phyloP scores from a whole-genome alignment of 2,888 invertebrate genomes.

The Loripinus fragilis region DNA sequence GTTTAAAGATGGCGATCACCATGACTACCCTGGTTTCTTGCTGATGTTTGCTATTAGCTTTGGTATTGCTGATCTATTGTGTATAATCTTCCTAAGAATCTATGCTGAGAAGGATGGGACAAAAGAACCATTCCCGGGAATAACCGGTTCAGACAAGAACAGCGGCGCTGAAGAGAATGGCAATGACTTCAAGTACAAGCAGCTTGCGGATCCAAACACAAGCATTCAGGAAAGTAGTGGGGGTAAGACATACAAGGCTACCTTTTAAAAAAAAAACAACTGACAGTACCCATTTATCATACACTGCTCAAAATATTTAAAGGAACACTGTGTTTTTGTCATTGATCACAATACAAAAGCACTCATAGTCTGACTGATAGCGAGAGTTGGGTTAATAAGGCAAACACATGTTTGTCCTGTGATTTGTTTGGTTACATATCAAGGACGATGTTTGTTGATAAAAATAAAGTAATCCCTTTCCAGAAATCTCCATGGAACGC shows the following conservation, averaged over 20 bases:
- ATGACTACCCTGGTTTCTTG: slow-evolving; percentile 64
- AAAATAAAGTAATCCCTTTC: too few relatives aligned
- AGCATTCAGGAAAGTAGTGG: neutral
- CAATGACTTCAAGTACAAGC: neutral
- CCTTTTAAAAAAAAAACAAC: too few relatives aligned
- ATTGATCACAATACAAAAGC: too few relatives aligned
- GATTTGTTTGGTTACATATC: too few relatives aligned
- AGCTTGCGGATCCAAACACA: neutral
- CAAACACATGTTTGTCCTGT: too few relatives aligned
- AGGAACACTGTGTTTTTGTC: too few relatives aligned
- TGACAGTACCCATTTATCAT: too few relatives aligned
- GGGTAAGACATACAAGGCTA: neutral
- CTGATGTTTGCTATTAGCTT: slow-evolving; percentile 61
- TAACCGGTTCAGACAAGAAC: neutral
- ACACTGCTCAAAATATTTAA: too few relatives aligned
- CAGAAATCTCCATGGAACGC: too few relatives aligned
- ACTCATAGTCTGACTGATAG: too few relatives aligned
- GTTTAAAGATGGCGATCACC: slow-evolving; percentile 52
- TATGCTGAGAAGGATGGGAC: slow-evolving; percentile 18
- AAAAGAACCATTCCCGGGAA: neutral
- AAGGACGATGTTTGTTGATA: too few relatives aligned
- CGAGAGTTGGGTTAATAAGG: too few relatives aligned
- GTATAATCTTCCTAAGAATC: slow-evolving; percentile 57
- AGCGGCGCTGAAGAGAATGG: neutral
- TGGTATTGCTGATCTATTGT: slow-evolving; percentile 55